Conservation (phyloP, 2,797 vertebrate genomes). For the Melanotaenia trifasciata region DNA sequence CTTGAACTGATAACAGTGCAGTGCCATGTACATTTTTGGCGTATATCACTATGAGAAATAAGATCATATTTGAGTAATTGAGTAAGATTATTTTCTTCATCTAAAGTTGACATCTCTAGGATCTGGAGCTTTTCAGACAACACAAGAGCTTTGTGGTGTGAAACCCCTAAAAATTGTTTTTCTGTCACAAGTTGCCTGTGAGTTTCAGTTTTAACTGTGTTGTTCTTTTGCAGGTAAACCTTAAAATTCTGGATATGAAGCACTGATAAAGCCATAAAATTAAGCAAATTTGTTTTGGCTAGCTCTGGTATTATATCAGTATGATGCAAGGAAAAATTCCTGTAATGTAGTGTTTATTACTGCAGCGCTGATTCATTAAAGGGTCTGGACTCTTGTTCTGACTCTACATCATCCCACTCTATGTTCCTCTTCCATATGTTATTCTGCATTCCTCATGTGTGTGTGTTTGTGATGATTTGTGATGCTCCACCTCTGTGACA, state of each 20-base stretch:
- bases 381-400: constrained; percentile 10
- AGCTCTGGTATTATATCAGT: neutral
- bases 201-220: constrained; percentile 7
- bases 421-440: constrained; percentile 24
- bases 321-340: neutral
- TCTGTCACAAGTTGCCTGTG: neutral
- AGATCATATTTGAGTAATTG: neutral
- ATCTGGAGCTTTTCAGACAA: neutral
- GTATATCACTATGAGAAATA: neutral
- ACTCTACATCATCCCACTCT: neutral
- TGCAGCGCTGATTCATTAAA: neutral
- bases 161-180: neutral
- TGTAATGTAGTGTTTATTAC: neutral
- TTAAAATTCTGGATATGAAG: neutral
- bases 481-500: constrained; percentile 56
- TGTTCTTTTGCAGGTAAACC: neutral
- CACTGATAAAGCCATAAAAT: neutral
- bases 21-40: neutral
- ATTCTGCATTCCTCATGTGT: constrained; percentile 61
- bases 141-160: neutral
- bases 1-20: constrained; percentile 7
- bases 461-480: constrained; percentile 53
- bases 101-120: neutral
- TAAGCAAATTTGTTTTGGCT: neutral
- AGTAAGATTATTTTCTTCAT: neutral